Evolutionary conservation across 2,888 invertebrate species (phyloP), one percentile per base, ranked within the genome.

Genomic region (Mimas tiliae): DNA sequence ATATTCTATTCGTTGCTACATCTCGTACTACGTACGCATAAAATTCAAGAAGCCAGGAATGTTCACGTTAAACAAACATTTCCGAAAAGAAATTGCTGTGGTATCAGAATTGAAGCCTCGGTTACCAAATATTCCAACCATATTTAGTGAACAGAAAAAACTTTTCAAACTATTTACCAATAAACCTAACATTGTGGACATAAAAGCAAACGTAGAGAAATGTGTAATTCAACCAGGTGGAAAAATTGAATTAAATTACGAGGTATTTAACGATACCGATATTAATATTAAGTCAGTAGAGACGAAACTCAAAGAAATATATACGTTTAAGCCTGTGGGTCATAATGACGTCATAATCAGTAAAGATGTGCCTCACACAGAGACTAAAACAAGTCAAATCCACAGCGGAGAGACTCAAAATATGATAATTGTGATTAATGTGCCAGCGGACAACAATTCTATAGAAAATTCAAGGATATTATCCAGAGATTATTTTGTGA

Each of bases 41-140:
- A 81, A 78, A 71, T 84, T 85, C 19, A 76, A 82, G 34, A 78
- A 70, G 65, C 73, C 79, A 0, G 82, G 82, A 0, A 69, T 81
- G 55, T 79, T 85, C 7, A 65, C 70, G 47, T 76, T 77, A 4
- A 67, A 74, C 1, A 83, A 80, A 66, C 78, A 71, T 63, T 83
- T 76, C 55, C 76, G 74, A 51, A 83, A 80, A 51, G 76, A 77
- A 65, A 76, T 85, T 0, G 77, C 69, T 7, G 75, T 85, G 0
- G 72, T 74, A 0, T 73, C 83, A 16, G 72, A 70, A 6, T 72
- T 85, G 4, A 77, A 69, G 19, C 79, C 83, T 0, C 72, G 67
- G 19, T 55, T 78, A 14, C 71, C 78, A 6, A 72, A 67, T 14
- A 78, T 74, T 38, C 79, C 82, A 0, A 63, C 76, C 0, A 74